phyloP scores from a whole-genome alignment of 2,113 vertebrate species.

The Alces alces region DNA sequence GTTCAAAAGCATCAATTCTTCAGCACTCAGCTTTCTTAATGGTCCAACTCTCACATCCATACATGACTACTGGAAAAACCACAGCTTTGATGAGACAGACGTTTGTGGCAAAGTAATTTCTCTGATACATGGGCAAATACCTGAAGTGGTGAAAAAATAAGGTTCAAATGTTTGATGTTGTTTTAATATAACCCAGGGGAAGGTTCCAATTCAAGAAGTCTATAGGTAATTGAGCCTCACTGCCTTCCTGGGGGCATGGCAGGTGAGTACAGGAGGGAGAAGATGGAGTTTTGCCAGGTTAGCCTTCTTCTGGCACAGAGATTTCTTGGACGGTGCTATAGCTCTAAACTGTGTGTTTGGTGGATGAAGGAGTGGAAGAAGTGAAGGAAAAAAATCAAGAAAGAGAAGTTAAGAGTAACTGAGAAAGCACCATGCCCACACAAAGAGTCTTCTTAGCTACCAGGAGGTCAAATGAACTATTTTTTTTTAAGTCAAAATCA shows the following conservation, averaged over 20 bases:
- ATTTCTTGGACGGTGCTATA: background rate
- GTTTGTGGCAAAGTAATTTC: background rate
- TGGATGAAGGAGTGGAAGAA: background rate
- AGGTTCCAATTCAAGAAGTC: background rate
- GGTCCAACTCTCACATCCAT: background rate
- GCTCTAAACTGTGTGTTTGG: background rate
- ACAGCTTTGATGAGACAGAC: background rate
- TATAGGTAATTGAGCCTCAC: fast-evolving
- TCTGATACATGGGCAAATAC: background rate
- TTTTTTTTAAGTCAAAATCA: background rate
- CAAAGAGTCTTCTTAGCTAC: background rate
- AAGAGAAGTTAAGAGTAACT: background rate
- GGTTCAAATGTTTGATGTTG: background rate
- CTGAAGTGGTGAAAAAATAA: background rate
- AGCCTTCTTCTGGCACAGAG: background rate
- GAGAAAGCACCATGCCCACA: background rate
- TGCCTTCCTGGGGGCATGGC: background rate
- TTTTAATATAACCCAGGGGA: fast-evolving
- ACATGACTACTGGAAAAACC: background rate
- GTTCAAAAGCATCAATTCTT: background rate
- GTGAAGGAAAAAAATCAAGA: background rate
- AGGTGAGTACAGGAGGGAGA: fast-evolving
- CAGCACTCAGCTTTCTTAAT: background rate
- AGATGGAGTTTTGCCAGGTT: background rate
- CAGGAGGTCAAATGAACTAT: background rate